Percentiles rank a stretch among this genome's conserved stretches.
These are phyloP conservation scores for Dromas ardeola DNA, from an alignment of 2,113 vertebrate species.

Conservation along the genomic window DNA sequence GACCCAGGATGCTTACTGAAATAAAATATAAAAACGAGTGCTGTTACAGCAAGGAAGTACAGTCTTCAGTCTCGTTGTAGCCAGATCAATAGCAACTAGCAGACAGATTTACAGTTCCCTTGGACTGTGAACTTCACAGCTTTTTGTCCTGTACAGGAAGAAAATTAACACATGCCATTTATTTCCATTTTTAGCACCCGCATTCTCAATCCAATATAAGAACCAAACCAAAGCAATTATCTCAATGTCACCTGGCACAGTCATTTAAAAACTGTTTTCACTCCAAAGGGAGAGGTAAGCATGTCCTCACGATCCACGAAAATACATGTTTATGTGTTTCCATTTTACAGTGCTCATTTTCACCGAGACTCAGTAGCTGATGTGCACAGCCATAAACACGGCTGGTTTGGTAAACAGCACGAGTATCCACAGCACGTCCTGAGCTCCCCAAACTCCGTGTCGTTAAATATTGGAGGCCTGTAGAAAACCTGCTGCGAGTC, in stretches of 20 bases:
- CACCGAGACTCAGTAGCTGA: neutral
- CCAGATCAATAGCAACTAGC: neutral
- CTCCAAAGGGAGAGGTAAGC: neutral
- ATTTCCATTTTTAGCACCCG: neutral
- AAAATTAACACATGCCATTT: neutral
- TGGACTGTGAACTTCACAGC: neutral
- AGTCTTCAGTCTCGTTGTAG: neutral
- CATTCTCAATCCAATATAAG: neutral
- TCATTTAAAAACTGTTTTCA: neutral
- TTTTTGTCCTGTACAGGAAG: neutral
- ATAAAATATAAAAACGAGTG: neutral
- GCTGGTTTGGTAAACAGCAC: neutral
- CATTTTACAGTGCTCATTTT: neutral
- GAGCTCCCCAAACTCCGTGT: neutral
- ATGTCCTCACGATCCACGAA: neutral
- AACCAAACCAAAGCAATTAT: neutral
- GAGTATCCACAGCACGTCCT: neutral
- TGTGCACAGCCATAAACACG: neutral
- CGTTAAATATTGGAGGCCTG: neutral
- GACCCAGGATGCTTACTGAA: neutral
- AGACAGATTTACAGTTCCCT: neutral
- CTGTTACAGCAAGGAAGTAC: neutral
- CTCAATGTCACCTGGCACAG: neutral
- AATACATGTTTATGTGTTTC: neutral
- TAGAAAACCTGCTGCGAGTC: neutral